phyloP scores from a whole-genome alignment of 2,888 invertebrate genomes.

The Digitonthophagus gazella region DNA sequence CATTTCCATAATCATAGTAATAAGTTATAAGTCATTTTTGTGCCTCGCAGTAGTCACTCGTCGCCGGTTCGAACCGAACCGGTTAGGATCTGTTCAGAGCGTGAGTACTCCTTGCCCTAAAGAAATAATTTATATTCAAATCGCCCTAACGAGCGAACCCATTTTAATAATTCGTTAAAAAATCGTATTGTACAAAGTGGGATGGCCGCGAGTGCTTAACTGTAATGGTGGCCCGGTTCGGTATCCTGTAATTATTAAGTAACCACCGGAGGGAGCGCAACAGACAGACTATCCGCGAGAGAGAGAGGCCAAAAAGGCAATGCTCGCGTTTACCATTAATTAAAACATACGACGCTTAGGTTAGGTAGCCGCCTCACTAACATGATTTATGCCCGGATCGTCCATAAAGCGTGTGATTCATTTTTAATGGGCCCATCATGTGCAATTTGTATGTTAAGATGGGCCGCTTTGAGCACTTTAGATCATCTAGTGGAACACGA shows the following conservation, averaged over 20 bases:
- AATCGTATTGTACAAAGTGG: conserved; percentile 20
- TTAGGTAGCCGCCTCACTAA: not conserved
- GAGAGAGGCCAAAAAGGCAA: not conserved
- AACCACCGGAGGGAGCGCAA: conserved; percentile 1
- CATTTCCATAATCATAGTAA: not conserved
- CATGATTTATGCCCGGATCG: not conserved
- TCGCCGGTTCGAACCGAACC: not conserved
- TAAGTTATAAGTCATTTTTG: not conserved
- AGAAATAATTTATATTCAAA: conserved; percentile 16
- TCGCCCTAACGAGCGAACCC: conserved; percentile 17
- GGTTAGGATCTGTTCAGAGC: conserved; percentile 7
- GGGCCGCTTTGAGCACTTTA: not conserved
- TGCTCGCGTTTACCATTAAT: conserved; percentile 9
- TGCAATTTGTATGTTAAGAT: not conserved
- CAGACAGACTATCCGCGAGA: not conserved
- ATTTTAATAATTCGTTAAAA: conserved; percentile 24
- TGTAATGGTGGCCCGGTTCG: conserved; percentile 1
- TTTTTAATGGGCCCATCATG: not conserved
- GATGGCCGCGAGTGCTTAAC: conserved; percentile 19
- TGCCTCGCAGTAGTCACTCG: not conserved
- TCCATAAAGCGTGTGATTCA: not conserved
- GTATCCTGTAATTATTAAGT: conserved; percentile 15
- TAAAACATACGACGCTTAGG: conserved; percentile 1
- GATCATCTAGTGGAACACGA: not conserved
- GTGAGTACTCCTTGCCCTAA: conserved; percentile 6